Evolutionary conservation across 2,797 vertebrate species (phyloP), one percentile per base, ranked within the genome.

Genomic region (Merluccius polli): DNA sequence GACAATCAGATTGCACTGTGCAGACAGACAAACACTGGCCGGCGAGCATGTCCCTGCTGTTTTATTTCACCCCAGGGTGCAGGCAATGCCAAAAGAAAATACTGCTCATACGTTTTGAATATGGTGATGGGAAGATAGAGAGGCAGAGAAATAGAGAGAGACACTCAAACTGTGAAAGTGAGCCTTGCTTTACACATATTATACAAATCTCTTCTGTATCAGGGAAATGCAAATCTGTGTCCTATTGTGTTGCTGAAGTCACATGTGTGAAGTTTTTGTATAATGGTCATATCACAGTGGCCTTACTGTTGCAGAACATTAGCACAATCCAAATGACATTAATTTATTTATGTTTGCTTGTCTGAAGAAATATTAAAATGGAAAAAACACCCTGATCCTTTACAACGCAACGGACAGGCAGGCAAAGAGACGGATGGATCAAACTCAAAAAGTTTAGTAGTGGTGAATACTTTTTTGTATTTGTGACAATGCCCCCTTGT

Each of bases 231-330:
- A 75, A 59, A 73, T 79, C 75, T 59, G 48, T 71, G 73, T 41
- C 32, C 24, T 36, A 11, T 38, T 52, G 65, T 72, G 70, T 71
- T 41, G 41, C 38, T 73, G 35, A 32, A 77, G 52, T 72, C 52
- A 33, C 77, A 67, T 72, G 77, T 73, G 71, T 70, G 67, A 15
- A 71, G 76, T 79, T 75, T 84, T 85, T 86, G 81, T 74, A 85
- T 82, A 82, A 79, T 80, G 77, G 35, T 38, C 35, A 29, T 71
- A 30, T 87, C 81, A 80, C 70, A 70, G 59, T 82, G 41, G 71
- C 36, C 2, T 27, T 32, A 31, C 63, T 79, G 73, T 84, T 35
- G 79, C 80, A 72, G 77, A 85, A 75, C 79, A 75, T 38, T 74
- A 77, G 79, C 63, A 80, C 71, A 86, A 73, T 68, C 79, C 8